These are phyloP conservation scores for Cebidichthys violaceus DNA, from an alignment of 2,113 vertebrate genomes.

Conservation along the genomic window DNA sequence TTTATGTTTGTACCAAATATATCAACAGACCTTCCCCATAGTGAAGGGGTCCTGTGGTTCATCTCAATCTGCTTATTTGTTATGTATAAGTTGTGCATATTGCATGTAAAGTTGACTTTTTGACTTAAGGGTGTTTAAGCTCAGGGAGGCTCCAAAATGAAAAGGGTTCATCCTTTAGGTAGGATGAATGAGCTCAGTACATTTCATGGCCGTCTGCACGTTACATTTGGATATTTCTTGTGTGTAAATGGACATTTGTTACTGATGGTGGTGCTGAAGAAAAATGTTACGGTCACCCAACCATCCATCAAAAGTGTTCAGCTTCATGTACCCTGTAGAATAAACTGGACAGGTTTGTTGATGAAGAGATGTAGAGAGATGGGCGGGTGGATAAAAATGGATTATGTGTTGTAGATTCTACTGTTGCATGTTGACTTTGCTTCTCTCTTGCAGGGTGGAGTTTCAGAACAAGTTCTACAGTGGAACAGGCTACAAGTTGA, in stretches of 20 bases:
- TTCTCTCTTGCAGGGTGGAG: constrained; percentile 81
- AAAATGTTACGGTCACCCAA: background rate
- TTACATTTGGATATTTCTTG: background rate
- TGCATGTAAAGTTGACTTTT: background rate
- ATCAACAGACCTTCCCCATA: no score
- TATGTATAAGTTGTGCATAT: background rate
- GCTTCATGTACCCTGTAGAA: background rate
- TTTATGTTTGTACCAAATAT: no score
- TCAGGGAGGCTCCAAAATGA: background rate
- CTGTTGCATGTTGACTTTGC: background rate
- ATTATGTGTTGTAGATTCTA: background rate
- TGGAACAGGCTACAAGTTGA: constrained; percentile 82
- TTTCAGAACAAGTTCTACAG: constrained; percentile 87
- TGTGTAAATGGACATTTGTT: background rate
- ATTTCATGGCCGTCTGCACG: background rate
- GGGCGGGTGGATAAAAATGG: background rate
- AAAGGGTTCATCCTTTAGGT: background rate
- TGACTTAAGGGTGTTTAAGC: background rate
- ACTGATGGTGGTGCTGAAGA: background rate
- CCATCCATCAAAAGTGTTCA: background rate
- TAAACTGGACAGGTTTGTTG: background rate
- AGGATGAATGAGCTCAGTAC: background rate
- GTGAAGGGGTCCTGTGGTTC: no score
- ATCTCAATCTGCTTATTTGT: background rate
- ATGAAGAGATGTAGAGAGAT: background rate